These are phyloP conservation scores for Nephrotoma appendiculata DNA, from an alignment of 2,888 invertebrate species.

Conservation along the genomic window DNA sequence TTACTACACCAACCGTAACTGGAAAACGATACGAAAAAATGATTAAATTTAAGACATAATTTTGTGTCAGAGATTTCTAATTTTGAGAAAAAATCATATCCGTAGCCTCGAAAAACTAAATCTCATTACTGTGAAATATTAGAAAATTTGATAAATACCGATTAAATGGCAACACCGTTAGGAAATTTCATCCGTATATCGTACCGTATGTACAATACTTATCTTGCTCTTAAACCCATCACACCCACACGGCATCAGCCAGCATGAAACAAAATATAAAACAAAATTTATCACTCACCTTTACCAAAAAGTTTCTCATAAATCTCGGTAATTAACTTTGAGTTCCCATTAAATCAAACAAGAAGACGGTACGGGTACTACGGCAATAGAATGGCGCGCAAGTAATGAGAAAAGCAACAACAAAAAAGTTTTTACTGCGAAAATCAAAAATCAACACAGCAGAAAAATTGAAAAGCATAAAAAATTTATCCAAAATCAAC, in stretches of 20 bases:
- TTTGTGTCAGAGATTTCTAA: too few relatives aligned
- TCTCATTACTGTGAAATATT: neutral
- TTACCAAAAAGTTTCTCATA: neutral
- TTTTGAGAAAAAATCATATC: neutral
- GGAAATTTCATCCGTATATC: neutral
- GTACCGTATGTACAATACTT: neutral
- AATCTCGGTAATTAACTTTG: neutral
- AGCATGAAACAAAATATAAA: neutral
- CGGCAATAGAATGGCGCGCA: neutral
- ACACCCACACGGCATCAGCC: neutral
- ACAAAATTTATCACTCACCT: neutral
- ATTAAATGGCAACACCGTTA: neutral
- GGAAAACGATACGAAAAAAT: too few relatives aligned
- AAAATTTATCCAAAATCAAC: neutral
- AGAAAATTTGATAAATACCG: neutral
- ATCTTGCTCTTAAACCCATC: neutral
- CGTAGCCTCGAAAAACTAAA: neutral
- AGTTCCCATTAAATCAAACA: neutral
- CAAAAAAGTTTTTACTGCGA: neutral
- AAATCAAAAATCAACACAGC: neutral
- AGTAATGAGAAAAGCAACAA: neutral
- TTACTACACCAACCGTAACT: neutral
- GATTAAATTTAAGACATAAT: neutral
- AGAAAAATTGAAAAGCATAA: neutral
- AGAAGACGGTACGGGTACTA: neutral